Evolutionary conservation across 1,140 invertebrate species (phyloP), one percentile per base, ranked within the genome.

Genomic region (Doryteuthis pealeii): DNA sequence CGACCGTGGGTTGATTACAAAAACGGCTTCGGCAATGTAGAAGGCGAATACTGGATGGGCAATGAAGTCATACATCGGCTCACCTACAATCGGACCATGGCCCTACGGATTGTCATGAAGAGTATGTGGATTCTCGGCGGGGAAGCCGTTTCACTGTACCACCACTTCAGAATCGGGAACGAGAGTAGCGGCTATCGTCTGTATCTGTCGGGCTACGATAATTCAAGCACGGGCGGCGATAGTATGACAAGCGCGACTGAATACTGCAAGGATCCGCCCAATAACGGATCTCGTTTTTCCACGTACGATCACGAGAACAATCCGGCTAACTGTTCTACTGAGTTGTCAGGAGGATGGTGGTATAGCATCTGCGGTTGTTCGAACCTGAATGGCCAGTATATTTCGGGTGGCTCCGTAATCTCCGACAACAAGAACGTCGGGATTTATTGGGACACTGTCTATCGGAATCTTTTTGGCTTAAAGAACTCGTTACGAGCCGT

Each of bases 101-200:
- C 18, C 8, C n/a, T 68, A 18, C 66, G 66, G 31, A 68, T 68
- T 31, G 30, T 31, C 6, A 68, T 68, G 32, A 62, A 62, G 18
- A 90, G 92, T 83, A 91, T 92, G 68, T 90, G 90, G 49, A 79
- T 89, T 2, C 26, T 62, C 6, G 87, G 84, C 28, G 79, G 79
- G 31, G 79, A 83, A 33, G 89, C 88, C 2, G 89, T 86, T 69
- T 92, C 92, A 1, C 85, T 86, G 14, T 94, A 92, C 80, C 87
- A 89, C 4, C 86, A 90, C 1, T 93, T 94, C 78, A 91, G 90
- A n/a, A 88, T 93, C 40, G 91, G 91, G 31, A 88, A 90, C 8
- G 92, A 93, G 80, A 79, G 86, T 22, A 28, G 10, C 22, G 66
- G 32, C 66, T 68, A 68, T 30, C n/a, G 18, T 26, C 28, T 68